Percentiles rank a stretch among this genome's conserved stretches.
Conservation (phyloP, 1,140 invertebrate species). For the Magallana gigas region DNA sequence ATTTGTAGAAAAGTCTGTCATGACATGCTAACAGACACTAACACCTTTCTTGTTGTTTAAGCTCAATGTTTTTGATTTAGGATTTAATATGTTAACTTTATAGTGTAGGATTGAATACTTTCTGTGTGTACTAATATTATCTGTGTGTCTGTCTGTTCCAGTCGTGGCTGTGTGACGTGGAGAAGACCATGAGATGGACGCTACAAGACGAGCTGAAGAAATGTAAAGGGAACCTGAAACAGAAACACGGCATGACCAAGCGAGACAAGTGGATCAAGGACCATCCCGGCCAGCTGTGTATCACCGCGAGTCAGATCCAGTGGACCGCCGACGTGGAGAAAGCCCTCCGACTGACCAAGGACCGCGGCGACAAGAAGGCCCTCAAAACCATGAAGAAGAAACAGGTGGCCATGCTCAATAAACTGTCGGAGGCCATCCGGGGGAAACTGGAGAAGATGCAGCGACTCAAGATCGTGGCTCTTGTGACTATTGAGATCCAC, state of each 20-base stretch:
- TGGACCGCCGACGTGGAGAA: slow-evolving; percentile 80
- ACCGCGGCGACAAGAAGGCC: slow-evolving; percentile 85
- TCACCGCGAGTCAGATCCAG: slow-evolving; percentile 82
- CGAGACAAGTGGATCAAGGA: slow-evolving; percentile 81
- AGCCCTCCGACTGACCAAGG: slow-evolving; percentile 75
- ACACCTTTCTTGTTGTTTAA: too few species aligned
- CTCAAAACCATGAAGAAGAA: slow-evolving; percentile 88
- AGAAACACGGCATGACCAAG: slow-evolving; percentile 75
- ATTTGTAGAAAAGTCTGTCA: too few species aligned
- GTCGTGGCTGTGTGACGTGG: slow-evolving; percentile 86
- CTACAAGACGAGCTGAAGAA: slow-evolving; percentile 78
- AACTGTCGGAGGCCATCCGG: slow-evolving; percentile 88
- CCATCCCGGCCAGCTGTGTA: slow-evolving; percentile 80
- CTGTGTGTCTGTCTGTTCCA: too few species aligned
- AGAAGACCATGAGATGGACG: slow-evolving; percentile 79
- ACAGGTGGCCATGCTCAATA: slow-evolving; percentile 83
- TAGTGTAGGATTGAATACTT: too few species aligned
- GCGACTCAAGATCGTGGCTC: slow-evolving; percentile 88
- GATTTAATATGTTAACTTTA: too few species aligned
- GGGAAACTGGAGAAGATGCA: slow-evolving; percentile 87
- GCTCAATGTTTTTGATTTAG: too few species aligned
- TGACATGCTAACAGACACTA: too few species aligned
- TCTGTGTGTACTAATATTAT: too few species aligned
- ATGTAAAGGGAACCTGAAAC: slow-evolving; percentile 78
- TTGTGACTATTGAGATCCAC: slow-evolving; percentile 93